These are phyloP conservation scores for Dicaeum eximium DNA, from an alignment of 2,113 vertebrate genomes.

Conservation along the genomic window DNA sequence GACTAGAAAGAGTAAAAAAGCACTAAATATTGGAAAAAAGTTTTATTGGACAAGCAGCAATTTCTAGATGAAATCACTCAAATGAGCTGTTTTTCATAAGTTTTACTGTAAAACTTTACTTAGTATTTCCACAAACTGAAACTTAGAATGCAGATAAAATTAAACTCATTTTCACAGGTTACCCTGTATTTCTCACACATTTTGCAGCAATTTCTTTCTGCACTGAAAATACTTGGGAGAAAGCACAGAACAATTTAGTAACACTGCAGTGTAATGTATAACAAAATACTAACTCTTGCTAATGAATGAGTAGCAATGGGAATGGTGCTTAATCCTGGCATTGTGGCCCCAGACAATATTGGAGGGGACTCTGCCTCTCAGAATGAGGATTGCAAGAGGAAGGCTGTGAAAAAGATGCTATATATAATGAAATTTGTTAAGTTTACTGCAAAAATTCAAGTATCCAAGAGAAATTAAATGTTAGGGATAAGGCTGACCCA, in stretches of 20 bases:
- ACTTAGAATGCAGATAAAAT: neutral
- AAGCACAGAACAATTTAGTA: neutral
- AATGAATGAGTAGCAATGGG: neutral
- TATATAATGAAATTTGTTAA: neutral
- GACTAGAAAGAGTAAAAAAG: neutral
- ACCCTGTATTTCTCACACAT: neutral
- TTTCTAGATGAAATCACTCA: neutral
- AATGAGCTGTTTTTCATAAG: neutral
- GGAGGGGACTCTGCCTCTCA: neutral
- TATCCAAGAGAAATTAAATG: neutral
- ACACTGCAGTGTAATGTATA: neutral
- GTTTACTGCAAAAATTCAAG: neutral
- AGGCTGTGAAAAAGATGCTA: neutral
- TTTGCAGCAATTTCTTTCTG: neutral
- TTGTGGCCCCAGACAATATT: fast-evolving
- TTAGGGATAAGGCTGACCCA: neutral
- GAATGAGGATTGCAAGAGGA: neutral
- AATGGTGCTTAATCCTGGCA: neutral
- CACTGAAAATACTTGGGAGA: neutral
- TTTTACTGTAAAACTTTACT: neutral
- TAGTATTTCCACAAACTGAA: neutral
- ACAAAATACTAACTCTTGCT: neutral
- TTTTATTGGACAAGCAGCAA: neutral
- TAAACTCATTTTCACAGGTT: neutral
- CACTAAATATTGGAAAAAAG: neutral